Percentiles rank a stretch among this genome's conserved stretches.
phyloP scores from a whole-genome alignment of 2,888 invertebrate genomes.

The Andrena fulva region DNA sequence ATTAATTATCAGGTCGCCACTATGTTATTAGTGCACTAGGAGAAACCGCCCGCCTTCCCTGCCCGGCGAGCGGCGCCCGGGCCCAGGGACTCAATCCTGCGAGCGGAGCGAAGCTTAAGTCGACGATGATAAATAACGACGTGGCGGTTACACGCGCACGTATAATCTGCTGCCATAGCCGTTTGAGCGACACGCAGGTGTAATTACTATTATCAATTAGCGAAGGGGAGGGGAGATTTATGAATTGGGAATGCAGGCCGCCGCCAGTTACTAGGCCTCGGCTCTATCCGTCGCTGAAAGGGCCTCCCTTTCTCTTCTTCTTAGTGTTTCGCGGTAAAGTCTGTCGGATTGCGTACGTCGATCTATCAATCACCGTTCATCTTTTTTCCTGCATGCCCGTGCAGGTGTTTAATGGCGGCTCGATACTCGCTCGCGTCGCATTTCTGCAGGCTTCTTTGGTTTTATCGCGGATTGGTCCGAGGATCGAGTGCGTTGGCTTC shows the following conservation, averaged over 20 bases:
- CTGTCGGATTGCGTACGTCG: background rate
- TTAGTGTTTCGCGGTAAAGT: background rate
- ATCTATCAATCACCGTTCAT: background rate
- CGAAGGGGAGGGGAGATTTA: slow-evolving; percentile 50
- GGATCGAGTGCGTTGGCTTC: too few species aligned
- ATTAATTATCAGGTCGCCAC: slow-evolving; percentile 83
- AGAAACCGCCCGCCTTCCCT: slow-evolving; percentile 80
- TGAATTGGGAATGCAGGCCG: slow-evolving; percentile 49
- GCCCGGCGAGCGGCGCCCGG: slow-evolving; percentile 57
- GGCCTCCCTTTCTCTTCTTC: background rate
- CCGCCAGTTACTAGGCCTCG: slow-evolving; percentile 19
- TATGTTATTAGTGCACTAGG: slow-evolving; percentile 84
- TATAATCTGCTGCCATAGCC: slow-evolving; percentile 67
- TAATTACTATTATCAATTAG: slow-evolving; percentile 82
- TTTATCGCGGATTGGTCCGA: too few species aligned
- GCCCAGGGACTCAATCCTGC: slow-evolving; percentile 48
- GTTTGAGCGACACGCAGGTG: slow-evolving; percentile 79
- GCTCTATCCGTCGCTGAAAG: background rate
- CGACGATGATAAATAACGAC: slow-evolving; percentile 80
- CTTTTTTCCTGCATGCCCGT: background rate
- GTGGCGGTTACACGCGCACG: slow-evolving; percentile 56
- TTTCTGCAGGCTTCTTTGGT: too few species aligned
- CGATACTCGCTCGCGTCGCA: background rate
- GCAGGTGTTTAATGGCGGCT: background rate
- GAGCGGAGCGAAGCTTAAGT: slow-evolving; percentile 71